Base-by-base conservation (phyloP, 2,797 vertebrate species). In the Lepus townsendii region DNA sequence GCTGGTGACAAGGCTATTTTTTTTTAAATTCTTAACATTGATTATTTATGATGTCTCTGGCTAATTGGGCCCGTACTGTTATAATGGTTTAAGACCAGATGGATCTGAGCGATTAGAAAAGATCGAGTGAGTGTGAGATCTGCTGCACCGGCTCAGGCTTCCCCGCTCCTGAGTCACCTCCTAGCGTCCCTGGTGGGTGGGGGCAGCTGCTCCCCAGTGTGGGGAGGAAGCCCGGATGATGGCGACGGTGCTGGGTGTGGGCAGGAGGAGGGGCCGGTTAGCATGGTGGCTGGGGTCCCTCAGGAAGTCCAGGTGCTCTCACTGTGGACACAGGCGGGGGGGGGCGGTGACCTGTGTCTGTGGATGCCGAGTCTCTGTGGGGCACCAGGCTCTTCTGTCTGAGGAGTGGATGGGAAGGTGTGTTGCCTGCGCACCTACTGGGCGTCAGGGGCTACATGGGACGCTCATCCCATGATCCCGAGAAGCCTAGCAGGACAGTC, bases 31-130 rank as follows among this genome's bases (percentile, higher is more conserved):
- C 88, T 94, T 83, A 82, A 71, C 79, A 86, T 62, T 95, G 75
- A 92, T 94, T 95, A 97, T 97, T 94, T 90, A 95, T 72, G 71
- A 90, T 27, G 32, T 84, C 68, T 89, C 91, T 79, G 85, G 73
- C 90, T 97, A 97, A 96, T 94, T 96, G 96, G 96, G 93, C 92
- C 93, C 68, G 8, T 60, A 83, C 94, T 96, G 95, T 87, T 95
- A 83, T 73, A 96, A 96, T 95, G 94, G 90, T 87, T 47, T 80
- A 94, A 92, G 93, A 90, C 88, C 95, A 97, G 96, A 96, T 96
- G 95, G 57, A 96, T 90, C 77, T 90, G 96, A 52, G 72, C 82
- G 94, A 97, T 93, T 94, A 88, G 52, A 52, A 84, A 85, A 88
- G 72, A n/a, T 69, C 26, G 38, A 73, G 47, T 35, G 11, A 13